Conservation (phyloP, 2,888 invertebrate genomes). For the Drosophila borealis region DNA sequence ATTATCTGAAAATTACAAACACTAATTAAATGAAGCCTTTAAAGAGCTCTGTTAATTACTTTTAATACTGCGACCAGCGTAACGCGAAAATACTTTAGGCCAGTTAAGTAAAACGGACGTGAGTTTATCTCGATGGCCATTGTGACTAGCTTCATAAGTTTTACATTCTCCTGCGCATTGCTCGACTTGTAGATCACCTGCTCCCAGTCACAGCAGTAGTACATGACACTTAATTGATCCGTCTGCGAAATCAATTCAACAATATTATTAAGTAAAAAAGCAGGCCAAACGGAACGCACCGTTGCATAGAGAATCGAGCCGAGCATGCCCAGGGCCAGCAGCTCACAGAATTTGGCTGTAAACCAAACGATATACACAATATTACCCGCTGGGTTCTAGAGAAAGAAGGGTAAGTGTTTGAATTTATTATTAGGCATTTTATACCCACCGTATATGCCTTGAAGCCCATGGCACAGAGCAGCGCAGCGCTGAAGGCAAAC, state of each 20-base stretch:
- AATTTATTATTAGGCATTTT: background rate
- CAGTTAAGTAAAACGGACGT: constrained; percentile 69
- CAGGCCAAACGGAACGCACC: constrained; percentile 34
- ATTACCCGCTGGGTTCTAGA: constrained; percentile 66
- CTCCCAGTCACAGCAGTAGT: constrained; percentile 76
- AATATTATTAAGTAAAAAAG: background rate
- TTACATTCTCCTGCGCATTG: constrained; percentile 59
- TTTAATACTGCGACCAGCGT: constrained; percentile 64
- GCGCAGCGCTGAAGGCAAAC: constrained; percentile 72
- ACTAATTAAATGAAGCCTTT: background rate
- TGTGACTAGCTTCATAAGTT: constrained; percentile 69
- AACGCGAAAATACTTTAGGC: constrained; percentile 75
- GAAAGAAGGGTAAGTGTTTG: background rate
- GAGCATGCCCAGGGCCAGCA: constrained; percentile 67
- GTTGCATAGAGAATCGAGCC: constrained; percentile 72
- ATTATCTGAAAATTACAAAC: constrained; percentile 62
- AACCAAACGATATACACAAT: constrained; percentile 70
- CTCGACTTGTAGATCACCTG: constrained; percentile 59
- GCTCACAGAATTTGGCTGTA: constrained; percentile 66
- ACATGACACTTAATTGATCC: constrained; percentile 68
- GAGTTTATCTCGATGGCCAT: constrained; percentile 69
- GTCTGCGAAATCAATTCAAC: constrained; percentile 45
- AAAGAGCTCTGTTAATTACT: constrained; percentile 35
- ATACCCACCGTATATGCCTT: constrained; percentile 76
- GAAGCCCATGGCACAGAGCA: constrained; percentile 76